phyloP scores from a whole-genome alignment of 2,113 vertebrate species.

The Ceyx cyanopectus region DNA sequence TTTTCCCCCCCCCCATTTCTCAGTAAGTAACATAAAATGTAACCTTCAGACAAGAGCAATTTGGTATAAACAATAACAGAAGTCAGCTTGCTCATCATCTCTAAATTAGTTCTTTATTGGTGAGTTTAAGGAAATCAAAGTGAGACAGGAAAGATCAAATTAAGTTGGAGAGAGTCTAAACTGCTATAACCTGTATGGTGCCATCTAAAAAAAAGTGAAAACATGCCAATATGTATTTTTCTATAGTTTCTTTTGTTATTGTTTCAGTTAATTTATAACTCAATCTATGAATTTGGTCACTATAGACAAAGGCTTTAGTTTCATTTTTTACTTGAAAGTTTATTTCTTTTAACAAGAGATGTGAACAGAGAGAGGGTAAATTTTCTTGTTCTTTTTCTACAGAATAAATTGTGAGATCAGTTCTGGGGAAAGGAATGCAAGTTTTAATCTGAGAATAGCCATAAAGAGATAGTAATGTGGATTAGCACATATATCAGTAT shows the following conservation, averaged over 20 bases:
- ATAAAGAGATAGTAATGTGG: not conserved
- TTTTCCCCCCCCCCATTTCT: fast-evolving
- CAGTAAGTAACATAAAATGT: not conserved
- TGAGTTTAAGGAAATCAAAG: not conserved
- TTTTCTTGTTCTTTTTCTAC: not conserved
- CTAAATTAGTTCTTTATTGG: not conserved
- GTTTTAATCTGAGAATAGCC: not conserved
- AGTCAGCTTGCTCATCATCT: not conserved
- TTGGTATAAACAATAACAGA: not conserved
- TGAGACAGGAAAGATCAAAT: not conserved
- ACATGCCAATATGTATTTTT: not conserved
- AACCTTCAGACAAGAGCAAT: not conserved
- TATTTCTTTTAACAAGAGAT: not conserved
- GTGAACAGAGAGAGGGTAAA: not conserved
- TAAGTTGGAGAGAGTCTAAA: not conserved
- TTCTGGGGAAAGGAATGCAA: not conserved
- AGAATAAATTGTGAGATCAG: not conserved
- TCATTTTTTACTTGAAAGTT: not conserved
- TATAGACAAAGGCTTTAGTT: not conserved
- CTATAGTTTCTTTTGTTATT: not conserved
- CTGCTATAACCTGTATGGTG: not conserved
- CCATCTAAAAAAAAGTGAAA: not conserved
- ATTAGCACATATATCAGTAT: not conserved
- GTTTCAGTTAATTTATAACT: not conserved
- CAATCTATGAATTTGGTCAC: not conserved